Evolutionary conservation across 2,113 vertebrate genomes (phyloP).

Genomic region (Sakesphorus luctuosus): DNA sequence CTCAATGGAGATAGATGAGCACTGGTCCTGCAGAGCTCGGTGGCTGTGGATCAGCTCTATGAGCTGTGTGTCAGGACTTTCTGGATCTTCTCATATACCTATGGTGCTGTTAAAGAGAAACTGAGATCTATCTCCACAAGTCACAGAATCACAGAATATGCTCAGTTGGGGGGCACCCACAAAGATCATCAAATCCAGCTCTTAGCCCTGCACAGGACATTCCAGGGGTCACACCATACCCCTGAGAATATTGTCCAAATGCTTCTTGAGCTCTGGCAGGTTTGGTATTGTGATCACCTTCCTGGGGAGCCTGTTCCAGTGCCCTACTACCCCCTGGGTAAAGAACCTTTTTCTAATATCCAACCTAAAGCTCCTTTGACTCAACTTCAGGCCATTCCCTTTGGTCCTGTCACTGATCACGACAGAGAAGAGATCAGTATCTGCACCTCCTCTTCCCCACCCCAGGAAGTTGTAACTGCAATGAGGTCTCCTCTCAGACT

Average conservation of each 20-base stretch:
- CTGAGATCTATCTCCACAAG: not conserved
- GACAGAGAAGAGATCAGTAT: not conserved
- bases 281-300: not conserved
- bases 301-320: not conserved
- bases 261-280: not conserved
- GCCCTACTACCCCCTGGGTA: not conserved
- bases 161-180: not conserved
- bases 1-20: not conserved
- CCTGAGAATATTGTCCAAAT: not conserved
- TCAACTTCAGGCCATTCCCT: not conserved
- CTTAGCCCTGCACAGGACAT: not conserved
- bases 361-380: not conserved
- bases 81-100: not conserved
- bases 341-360: not conserved
- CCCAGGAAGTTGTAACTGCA: not conserved
- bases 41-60: not conserved
- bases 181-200: not conserved
- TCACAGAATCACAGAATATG: not conserved
- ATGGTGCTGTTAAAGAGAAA: not conserved
- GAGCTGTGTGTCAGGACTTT: not conserved
- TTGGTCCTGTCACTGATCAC: not conserved
- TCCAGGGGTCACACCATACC: not conserved
- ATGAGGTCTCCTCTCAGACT: not conserved
- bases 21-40: not conserved
- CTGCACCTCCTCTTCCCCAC: not conserved